A percentile compares a stretch with the other conserved stretches of the same genome.
Conservation (phyloP, 2,797 vertebrate species). For the Leptoclinus maculatus region DNA sequence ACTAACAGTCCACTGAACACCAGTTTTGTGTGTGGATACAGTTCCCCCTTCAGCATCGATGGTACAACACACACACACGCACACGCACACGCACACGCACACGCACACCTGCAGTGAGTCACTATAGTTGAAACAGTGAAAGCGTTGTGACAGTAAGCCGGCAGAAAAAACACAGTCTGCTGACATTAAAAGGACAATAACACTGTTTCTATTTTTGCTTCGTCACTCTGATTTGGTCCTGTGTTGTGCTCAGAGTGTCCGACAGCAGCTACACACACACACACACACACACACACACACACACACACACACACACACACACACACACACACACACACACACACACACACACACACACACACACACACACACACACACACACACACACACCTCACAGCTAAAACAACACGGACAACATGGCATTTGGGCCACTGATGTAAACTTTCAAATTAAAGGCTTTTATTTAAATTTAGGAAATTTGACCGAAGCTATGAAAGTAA, state of each 20-base stretch:
- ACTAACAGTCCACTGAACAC: constrained; percentile 18
- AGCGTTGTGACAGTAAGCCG: constrained; percentile 4
- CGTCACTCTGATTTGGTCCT: constrained; percentile 27
- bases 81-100: constrained; percentile 1
- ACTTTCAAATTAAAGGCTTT: background rate
- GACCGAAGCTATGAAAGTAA: no score
- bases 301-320: background rate
- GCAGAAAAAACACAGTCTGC: constrained; percentile 26
- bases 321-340: background rate
- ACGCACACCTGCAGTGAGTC: constrained; percentile 4
- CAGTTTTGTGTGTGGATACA: constrained; percentile 16
- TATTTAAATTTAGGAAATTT: no score
- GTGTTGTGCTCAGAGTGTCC: background rate
- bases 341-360: no score
- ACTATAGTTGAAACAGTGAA: constrained; percentile 11
- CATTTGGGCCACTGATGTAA: background rate
- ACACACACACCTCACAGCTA: background rate
- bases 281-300: background rate
- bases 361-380: background rate
- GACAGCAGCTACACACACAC: background rate
- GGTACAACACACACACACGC: background rate
- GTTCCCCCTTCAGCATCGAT: constrained; percentile 13
- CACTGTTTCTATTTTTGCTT: constrained; percentile 30
- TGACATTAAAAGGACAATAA: constrained; percentile 28
- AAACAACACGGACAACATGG: background rate